These are phyloP conservation scores for Protosalanx chinensis DNA, from an alignment of 2,797 vertebrate genomes.

Conservation along the genomic window DNA sequence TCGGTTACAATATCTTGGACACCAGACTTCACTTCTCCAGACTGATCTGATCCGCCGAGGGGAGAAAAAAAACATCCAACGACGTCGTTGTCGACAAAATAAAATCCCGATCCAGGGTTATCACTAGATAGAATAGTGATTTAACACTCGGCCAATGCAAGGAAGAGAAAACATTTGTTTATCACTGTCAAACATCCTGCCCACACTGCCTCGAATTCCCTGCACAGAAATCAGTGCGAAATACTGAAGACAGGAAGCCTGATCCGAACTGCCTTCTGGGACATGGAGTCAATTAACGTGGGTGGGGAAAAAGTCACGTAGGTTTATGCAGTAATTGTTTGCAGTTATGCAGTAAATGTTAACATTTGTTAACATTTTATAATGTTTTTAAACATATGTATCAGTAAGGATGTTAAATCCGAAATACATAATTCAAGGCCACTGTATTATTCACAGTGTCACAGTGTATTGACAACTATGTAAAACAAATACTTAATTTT, in stretches of 20 bases:
- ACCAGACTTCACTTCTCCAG: no score
- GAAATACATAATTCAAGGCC: no score
- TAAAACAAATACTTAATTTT: no score
- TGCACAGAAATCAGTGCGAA: not conserved
- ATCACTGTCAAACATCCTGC: not conserved
- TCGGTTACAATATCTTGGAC: not conserved
- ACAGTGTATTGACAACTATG: no score
- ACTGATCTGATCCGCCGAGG: not conserved
- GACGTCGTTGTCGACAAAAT: not conserved
- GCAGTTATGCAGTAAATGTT: no score
- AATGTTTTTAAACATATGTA: no score
- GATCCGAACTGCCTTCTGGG: conserved; percentile 2
- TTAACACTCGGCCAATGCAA: no score
- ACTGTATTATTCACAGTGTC: no score
- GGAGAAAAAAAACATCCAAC: not conserved
- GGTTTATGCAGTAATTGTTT: no score
- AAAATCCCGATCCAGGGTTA: not conserved
- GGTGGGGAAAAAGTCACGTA: not conserved
- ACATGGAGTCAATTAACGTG: conserved; percentile 2
- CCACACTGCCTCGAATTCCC: not conserved
- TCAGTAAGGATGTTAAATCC: no score
- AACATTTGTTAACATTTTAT: no score
- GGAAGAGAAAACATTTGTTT: not conserved
- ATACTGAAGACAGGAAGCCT: not conserved
- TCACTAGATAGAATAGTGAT: no score